These are phyloP conservation scores for Onychomys torridus DNA, from an alignment of 2,797 vertebrate species.

Conservation along the genomic window DNA sequence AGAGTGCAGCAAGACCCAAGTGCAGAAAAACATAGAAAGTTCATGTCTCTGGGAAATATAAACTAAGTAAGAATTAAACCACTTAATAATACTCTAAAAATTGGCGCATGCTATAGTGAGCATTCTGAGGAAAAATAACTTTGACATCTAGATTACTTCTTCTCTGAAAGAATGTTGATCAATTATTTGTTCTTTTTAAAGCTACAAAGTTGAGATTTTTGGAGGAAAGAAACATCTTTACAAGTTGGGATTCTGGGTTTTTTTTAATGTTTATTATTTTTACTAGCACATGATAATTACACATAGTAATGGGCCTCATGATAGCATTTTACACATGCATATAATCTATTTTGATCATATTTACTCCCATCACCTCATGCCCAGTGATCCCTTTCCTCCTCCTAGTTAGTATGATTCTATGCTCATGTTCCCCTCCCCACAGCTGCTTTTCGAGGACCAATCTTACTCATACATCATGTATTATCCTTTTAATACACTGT, in stretches of 20 bases:
- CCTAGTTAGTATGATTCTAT: too few species aligned
- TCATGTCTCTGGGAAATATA: neutral
- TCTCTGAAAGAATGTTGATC: conserved; percentile 23
- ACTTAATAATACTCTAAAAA: neutral
- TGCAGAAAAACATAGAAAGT: neutral
- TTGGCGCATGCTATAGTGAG: neutral
- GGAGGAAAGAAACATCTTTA: neutral
- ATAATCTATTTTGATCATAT: neutral
- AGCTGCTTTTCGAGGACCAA: neutral
- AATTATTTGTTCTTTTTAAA: conserved; percentile 43
- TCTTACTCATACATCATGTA: neutral
- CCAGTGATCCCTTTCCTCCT: neutral
- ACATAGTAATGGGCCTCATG: neutral
- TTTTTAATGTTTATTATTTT: neutral
- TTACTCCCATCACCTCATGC: too few species aligned
- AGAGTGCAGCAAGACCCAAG: neutral
- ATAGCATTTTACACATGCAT: neutral
- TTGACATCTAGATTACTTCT: conserved; percentile 52
- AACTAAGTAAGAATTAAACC: neutral
- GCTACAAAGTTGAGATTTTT: neutral
- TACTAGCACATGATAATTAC: neutral
- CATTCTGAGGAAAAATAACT: neutral
- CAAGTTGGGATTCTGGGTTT: neutral
- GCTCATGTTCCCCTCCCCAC: too few species aligned
- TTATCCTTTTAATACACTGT: neutral